phyloP scores from a whole-genome alignment of 2,113 vertebrate genomes.

The Pomatorhinus ruficollis region DNA sequence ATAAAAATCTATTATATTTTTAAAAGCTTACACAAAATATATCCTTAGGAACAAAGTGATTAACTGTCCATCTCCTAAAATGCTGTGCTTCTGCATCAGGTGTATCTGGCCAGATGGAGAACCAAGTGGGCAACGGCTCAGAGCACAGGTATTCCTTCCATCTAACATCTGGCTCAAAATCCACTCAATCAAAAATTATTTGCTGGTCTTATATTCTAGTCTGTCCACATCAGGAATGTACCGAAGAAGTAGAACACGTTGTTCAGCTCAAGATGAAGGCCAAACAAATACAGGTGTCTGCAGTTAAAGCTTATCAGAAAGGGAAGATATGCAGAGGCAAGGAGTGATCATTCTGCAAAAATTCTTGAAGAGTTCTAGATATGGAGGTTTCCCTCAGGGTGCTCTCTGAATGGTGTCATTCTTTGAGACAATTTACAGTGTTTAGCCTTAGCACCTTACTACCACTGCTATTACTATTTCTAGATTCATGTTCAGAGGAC shows the following conservation, averaged over 20 bases:
- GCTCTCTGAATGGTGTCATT: not conserved
- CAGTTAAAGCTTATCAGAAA: not conserved
- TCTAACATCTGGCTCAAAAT: not conserved
- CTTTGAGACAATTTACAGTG: not conserved
- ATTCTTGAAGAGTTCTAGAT: not conserved
- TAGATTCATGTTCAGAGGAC: not conserved
- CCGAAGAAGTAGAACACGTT: not conserved
- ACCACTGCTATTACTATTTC: not conserved
- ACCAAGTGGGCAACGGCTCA: not conserved
- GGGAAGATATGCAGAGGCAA: rapidly evolving
- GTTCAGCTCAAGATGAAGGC: not conserved
- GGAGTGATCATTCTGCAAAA: not conserved
- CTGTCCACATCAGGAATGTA: not conserved
- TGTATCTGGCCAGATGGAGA: not conserved
- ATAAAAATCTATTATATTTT: not conserved
- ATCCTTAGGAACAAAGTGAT: not conserved
- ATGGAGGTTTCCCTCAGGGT: not conserved
- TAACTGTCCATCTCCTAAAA: not conserved
- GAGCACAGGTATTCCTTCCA: not conserved
- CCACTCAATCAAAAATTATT: not conserved
- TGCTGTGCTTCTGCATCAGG: not conserved
- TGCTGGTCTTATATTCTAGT: not conserved
- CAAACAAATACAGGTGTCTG: not conserved
- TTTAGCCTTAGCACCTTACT: not conserved
- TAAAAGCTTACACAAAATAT: not conserved